Conservation (phyloP, 2,797 vertebrate species). For the Parauchenoglanis punctatus region DNA sequence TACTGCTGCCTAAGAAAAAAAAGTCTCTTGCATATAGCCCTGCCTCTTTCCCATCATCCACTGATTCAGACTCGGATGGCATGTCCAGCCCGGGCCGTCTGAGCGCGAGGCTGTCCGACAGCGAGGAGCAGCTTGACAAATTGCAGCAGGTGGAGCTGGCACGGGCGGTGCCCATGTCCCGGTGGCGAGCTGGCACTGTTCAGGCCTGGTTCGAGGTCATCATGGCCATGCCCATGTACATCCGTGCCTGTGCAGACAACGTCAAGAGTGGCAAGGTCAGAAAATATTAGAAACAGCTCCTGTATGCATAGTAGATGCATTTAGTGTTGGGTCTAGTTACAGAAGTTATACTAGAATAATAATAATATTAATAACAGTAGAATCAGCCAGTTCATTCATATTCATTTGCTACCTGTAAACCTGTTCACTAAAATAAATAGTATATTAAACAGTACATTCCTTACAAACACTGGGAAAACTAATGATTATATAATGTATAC, state of each 20-base stretch:
- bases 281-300: background rate
- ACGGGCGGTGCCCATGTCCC: conserved; percentile 82
- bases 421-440: background rate
- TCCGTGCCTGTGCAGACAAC: conserved; percentile 81
- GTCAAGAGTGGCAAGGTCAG: conserved; percentile 87
- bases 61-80: conserved; percentile 74
- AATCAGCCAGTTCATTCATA: no score
- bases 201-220: conserved; percentile 89
- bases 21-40: conserved; percentile 53
- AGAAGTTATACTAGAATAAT: no score
- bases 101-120: conserved; percentile 82
- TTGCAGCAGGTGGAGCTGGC: conserved; percentile 84
- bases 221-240: conserved; percentile 91
- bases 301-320: background rate
- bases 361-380: no score
- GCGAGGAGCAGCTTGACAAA: conserved; percentile 84
- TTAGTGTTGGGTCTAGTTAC: no score
- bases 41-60: conserved; percentile 45
- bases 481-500: background rate
- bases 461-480: background rate
- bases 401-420: background rate
- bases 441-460: background rate
- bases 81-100: conserved; percentile 75
- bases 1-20: background rate
- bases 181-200: conserved; percentile 84